Percentiles rank a stretch among this genome's conserved stretches.
Conservation (phyloP, 2,888 invertebrate species). For the Theristus sp. region DNA sequence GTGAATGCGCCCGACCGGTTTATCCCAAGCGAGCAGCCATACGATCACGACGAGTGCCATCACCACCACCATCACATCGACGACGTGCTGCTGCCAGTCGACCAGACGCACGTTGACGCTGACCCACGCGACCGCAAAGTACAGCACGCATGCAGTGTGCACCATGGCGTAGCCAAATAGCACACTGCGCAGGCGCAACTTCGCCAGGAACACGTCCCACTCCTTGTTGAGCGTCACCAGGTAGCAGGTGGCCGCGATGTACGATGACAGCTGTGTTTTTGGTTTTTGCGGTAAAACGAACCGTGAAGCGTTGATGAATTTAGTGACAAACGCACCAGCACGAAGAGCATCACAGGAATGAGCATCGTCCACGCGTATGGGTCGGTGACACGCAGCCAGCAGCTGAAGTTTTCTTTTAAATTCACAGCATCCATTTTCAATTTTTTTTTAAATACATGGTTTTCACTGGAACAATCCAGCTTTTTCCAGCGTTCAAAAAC, state of each 20-base stretch:
- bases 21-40: neutral
- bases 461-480: too few species aligned
- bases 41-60: neutral
- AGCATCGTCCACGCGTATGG: conserved; percentile 86
- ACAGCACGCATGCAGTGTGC: neutral
- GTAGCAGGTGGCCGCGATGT: neutral
- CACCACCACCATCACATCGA: neutral
- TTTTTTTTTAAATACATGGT: too few species aligned
- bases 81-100: neutral
- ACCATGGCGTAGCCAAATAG: neutral
- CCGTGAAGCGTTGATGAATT: too few species aligned
- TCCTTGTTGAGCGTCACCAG: neutral
- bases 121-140: neutral
- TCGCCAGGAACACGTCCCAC: neutral
- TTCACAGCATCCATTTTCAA: conserved; percentile 43
- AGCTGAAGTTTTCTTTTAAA: conserved; percentile 56
- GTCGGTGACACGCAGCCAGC: conserved; percentile 83
- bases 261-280: neutral
- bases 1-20: neutral
- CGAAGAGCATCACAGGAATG: conserved; percentile 63
- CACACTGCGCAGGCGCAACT: neutral
- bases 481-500: too few species aligned
- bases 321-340: conserved; percentile 35
- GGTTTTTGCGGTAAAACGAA: too few species aligned
- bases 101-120: neutral